phyloP scores from a whole-genome alignment of 2,888 invertebrate genomes.

The Lypha dubia region DNA sequence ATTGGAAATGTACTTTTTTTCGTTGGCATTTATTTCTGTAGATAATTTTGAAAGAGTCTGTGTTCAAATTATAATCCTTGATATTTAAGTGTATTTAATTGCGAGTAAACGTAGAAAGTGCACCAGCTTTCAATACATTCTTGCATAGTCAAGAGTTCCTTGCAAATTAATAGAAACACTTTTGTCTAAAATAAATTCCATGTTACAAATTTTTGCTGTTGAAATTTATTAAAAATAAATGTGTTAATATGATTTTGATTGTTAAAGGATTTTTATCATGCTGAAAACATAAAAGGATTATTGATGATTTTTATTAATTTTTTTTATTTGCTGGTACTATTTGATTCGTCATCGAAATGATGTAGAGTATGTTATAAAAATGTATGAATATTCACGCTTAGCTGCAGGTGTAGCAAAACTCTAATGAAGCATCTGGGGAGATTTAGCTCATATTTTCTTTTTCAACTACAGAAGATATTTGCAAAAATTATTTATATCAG shows the following conservation, averaged over 20 bases:
- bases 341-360: background rate
- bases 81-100: slow-evolving; percentile 63
- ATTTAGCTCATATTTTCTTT: no score
- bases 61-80: slow-evolving; percentile 40
- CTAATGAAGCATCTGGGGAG: no score
- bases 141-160: background rate
- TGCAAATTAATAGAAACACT: background rate
- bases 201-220: slow-evolving; percentile 1
- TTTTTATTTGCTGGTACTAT: slow-evolving; percentile 19
- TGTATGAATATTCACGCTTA: no score
- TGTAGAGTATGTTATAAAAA: background rate
- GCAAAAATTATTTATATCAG: no score
- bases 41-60: background rate
- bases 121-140: background rate
- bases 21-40: slow-evolving; percentile 1
- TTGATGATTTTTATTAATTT: slow-evolving; percentile 19
- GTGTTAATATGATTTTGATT: background rate
- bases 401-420: no score
- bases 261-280: background rate
- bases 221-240: no score
- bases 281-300: slow-evolving; percentile 22
- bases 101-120: slow-evolving; percentile 45
- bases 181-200: background rate
- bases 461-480: no score
- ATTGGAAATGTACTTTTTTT: background rate